Conservation (phyloP, 2,888 invertebrate species). For the Lithophane socia region DNA sequence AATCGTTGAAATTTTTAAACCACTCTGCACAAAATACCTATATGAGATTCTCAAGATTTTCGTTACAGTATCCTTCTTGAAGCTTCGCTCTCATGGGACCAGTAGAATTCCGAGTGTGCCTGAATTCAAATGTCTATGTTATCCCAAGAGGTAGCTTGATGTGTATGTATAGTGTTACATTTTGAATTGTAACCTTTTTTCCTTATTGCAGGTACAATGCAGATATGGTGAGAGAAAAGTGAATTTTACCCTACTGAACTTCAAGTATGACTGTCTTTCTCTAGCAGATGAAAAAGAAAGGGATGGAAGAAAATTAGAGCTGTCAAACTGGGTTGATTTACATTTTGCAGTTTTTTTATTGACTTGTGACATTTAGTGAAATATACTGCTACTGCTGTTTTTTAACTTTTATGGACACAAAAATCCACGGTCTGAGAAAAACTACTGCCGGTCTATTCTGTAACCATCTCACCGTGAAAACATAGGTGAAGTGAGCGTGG, state of each 20-base stretch:
- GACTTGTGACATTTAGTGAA: background rate
- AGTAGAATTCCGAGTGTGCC: constrained; percentile 49
- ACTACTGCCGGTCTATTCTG: too few relatives aligned
- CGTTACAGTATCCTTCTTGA: constrained; percentile 57
- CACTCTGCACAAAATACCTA: constrained; percentile 31
- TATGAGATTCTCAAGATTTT: constrained; percentile 50
- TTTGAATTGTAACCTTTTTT: constrained; percentile 17
- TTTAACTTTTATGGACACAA: background rate
- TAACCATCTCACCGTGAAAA: too few relatives aligned
- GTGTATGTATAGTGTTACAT: constrained; percentile 46
- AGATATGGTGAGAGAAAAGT: background rate
- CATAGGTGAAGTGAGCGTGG: too few relatives aligned
- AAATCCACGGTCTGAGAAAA: background rate
- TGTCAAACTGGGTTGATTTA: background rate
- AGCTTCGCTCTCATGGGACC: constrained; percentile 49
- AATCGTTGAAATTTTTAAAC: background rate
- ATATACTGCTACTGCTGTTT: background rate
- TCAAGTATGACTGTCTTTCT: background rate
- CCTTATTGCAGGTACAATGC: constrained; percentile 30
- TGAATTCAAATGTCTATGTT: constrained; percentile 62
- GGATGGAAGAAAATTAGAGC: background rate
- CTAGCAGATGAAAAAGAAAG: background rate
- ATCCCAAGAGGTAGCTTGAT: constrained; percentile 47
- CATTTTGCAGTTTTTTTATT: background rate
- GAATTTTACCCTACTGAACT: background rate